Base-by-base conservation (phyloP, 64 coral and sea anemone genomes). In the Montipora cactus region DNA sequence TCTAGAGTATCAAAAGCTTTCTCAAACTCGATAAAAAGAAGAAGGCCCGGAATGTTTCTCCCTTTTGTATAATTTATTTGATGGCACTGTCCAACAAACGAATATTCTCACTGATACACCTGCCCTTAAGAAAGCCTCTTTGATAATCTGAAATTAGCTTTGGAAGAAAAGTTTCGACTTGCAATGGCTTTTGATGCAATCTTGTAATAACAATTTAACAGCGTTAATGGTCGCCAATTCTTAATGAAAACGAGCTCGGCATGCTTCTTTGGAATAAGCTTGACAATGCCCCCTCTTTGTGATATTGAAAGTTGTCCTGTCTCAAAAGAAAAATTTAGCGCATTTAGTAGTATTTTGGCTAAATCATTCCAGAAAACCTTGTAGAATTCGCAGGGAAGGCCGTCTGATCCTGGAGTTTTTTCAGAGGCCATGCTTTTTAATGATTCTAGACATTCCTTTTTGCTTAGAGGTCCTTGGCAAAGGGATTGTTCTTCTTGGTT, bases 71-170 rank as follows among this genome's bases (percentile, higher is more conserved):
- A 37, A 37, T 37, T 37, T 37, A 37, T 37, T 37, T 55, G 52
- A 55, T 55, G 52, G 2, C 52, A 55, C 52, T 55, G 52, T 55
- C 52, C 52, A 55, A 55, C 52, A 55, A 69, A 69, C 67, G 67
- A 69, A 69, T 14, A 69, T 69, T 69, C 67, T 69, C 67, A 69
- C 67, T 69, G 67, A 69, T 69, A 20, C 67, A 69, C 67, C 67
- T 69, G 67, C 67, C 67, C 16, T 69, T 69, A 55, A 55, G 52
- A 55, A 55, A 55, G 52, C 52, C 52, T 55, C 1, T 55, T 55
- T 55, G 52, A 55, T 55, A 5, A 55, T 55, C 52, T 55, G 52
- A 55, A 55, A 55, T 55, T 5, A 55, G 52, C 52, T 55, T 55
- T 55, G 10, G 52, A 55, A 55, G 52, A 55, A 55, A 55, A 55